These are phyloP conservation scores for Eubucco bourcierii DNA, from an alignment of 2,113 vertebrate genomes.

Conservation along the genomic window DNA sequence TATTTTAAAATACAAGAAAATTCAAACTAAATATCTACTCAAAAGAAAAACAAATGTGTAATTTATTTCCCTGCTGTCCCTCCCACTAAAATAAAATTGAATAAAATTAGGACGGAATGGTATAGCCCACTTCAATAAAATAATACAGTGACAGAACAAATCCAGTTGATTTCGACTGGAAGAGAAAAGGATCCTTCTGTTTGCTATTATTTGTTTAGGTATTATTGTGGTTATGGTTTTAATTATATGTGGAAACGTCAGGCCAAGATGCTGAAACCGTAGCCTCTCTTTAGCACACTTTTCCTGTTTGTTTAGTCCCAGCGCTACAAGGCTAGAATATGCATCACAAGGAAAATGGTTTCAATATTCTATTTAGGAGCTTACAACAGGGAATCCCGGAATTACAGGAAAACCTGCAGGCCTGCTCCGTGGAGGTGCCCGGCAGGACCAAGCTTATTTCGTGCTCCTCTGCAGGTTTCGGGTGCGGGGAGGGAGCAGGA, in stretches of 20 bases:
- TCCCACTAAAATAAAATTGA: constrained; percentile 27
- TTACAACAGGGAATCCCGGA: constrained; percentile 28
- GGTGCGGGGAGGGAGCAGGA: background rate
- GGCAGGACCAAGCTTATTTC: background rate
- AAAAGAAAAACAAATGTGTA: constrained; percentile 49
- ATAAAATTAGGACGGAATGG: constrained; percentile 38
- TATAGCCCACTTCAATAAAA: constrained; percentile 42
- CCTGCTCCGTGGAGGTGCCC: background rate
- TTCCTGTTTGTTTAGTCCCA: constrained; percentile 40
- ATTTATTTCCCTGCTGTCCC: constrained; percentile 38
- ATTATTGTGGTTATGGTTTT: constrained; percentile 52
- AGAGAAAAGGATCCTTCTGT: constrained; percentile 43
- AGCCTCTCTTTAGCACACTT: constrained; percentile 30
- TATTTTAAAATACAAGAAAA: constrained; percentile 80
- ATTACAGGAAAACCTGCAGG: background rate
- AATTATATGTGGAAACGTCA: constrained; percentile 53
- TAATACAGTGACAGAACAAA: constrained; percentile 11
- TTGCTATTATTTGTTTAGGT: constrained; percentile 47
- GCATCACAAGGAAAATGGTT: constrained; percentile 36
- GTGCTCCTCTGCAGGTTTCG: background rate
- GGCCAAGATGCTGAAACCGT: constrained; percentile 39
- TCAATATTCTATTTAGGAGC: constrained; percentile 27
- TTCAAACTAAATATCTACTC: constrained; percentile 72
- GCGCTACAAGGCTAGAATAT: constrained; percentile 21
- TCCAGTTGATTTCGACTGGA: constrained; percentile 13